Conservation (phyloP, 2,113 vertebrate species). For the Pollachius pollachius region DNA sequence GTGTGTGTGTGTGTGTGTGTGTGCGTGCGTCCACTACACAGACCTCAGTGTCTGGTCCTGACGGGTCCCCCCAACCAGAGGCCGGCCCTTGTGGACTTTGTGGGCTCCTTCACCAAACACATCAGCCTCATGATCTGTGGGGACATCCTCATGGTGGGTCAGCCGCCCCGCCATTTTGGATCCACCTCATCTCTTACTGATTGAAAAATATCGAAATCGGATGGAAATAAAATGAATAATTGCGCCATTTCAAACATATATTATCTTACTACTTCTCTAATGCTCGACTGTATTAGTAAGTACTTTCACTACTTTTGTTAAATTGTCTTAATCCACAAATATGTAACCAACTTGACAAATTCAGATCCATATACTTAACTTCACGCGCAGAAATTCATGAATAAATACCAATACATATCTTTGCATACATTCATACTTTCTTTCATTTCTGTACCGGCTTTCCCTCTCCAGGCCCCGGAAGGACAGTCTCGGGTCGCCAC, state of each 20-base stretch:
- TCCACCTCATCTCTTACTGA: too few species aligned
- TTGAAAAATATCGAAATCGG: too few species aligned
- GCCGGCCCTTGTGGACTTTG: conserved; percentile 78
- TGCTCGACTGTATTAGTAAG: too few species aligned
- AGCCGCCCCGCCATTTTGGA: neutral
- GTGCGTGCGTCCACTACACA: conserved; percentile 18
- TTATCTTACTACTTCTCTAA: too few species aligned
- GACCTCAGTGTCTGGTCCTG: conserved; percentile 76
- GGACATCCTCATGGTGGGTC: conserved; percentile 68
- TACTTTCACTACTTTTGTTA: too few species aligned
- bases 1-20: neutral
- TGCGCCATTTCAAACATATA: neutral
- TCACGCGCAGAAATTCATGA: neutral
- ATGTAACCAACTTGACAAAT: too few species aligned
- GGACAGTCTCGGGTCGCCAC: conserved; percentile 15
- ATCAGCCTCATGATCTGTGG: conserved; percentile 79
- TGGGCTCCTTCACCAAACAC: conserved; percentile 74
- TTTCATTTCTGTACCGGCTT: neutral
- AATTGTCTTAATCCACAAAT: too few species aligned
- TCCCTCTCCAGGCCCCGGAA: conserved; percentile 41
- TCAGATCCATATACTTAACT: too few species aligned
- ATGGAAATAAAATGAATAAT: neutral
- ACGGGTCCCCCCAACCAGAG: conserved; percentile 70
- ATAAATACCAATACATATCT: neutral
- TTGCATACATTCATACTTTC: neutral